Base-by-base conservation (phyloP, 2,888 invertebrate genomes). In the Stegophylla sp. region DNA sequence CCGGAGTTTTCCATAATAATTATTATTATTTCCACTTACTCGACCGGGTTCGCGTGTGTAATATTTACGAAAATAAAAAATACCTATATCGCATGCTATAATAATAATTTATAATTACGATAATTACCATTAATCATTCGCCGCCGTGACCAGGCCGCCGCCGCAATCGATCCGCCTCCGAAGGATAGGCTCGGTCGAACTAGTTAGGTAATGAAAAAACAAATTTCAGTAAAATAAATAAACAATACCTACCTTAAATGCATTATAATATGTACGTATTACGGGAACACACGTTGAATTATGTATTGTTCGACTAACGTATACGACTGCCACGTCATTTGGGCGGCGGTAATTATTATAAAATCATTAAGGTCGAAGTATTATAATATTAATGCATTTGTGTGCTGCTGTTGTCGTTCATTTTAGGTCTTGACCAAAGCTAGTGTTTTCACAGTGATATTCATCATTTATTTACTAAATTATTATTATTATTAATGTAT, bases 101-200 rank as follows among this genome's bases (percentile, higher is more conserved):
- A n/a, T n/a, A n/a, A n/a, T n/a, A n/a, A 74, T 45, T 74, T 48
- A 28, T 61, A 34, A 74, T 74, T 63, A 61, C 34, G 26, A 61
- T 61, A 28, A 63, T 74, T 74, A 74, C 61, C 73, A 74, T 74
- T 74, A 74, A 61, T 74, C 73, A 74, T 74, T 28, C 73, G n/a
- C n/a, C 26, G 17, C 67, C 26, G 26, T 9, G n/a, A 23, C 26
- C 5, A 69, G 59, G 56, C 45, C 59, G n/a, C 59, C 28, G 43
- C 53, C 3, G 41, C 53, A 53, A n/a, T n/a, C n/a, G n/a, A n/a
- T n/a, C 23, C 23, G 43, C 43, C n/a, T 4, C 45, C 4, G 51
- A 2, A 3, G 13, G n/a, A n/a, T 53, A 53, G 48, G 5, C 10
- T 43, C 45, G 43, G 23, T n/a, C 51, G 69, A 72, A 43, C 23